Evolutionary conservation across 1,140 invertebrate genomes (phyloP).

Genomic region (Araneus ventricosus): DNA sequence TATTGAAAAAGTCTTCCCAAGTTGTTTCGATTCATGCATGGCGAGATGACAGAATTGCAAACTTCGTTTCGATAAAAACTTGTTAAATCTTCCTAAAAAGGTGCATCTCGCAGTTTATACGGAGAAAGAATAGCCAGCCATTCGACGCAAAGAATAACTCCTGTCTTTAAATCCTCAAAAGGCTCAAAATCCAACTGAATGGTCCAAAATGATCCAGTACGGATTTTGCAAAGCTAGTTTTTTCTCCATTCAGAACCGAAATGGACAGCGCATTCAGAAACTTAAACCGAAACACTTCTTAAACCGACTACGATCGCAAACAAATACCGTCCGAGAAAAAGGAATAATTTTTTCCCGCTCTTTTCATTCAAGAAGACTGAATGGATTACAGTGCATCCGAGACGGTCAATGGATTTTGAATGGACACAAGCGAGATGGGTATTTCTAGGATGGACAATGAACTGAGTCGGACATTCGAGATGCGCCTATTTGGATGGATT

Average conservation of each 20-base stretch:
- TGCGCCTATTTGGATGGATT: not conserved
- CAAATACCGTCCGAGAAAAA: conserved; percentile 48
- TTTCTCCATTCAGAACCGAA: conserved; percentile 26
- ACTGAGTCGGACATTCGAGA: not conserved
- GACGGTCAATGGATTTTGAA: conserved; percentile 51
- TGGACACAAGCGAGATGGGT: conserved; percentile 29
- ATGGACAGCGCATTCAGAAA: conserved; percentile 13
- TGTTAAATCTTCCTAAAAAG: conserved; percentile 39
- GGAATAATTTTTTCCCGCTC: conserved; percentile 54
- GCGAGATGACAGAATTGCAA: not conserved
- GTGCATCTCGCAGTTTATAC: not conserved
- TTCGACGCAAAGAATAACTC: not conserved
- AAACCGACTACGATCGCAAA: conserved; percentile 37
- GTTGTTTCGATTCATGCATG: conserved; percentile 19
- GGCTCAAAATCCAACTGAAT: conserved; percentile 22
- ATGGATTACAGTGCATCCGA: conserved; percentile 49
- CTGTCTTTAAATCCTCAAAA: conserved; percentile 48
- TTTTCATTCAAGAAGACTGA: conserved; percentile 10
- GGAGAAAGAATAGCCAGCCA: not conserved
- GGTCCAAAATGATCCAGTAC: not conserved
- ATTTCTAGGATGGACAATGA: conserved; percentile 46
- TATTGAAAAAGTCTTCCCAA: conserved; percentile 1
- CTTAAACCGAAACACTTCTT: conserved; percentile 1
- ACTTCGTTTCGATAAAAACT: conserved; percentile 30
- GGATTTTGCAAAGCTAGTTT: conserved; percentile 30